Base-by-base conservation (phyloP, 2,888 invertebrate genomes). In the Lathronympha strigana region DNA sequence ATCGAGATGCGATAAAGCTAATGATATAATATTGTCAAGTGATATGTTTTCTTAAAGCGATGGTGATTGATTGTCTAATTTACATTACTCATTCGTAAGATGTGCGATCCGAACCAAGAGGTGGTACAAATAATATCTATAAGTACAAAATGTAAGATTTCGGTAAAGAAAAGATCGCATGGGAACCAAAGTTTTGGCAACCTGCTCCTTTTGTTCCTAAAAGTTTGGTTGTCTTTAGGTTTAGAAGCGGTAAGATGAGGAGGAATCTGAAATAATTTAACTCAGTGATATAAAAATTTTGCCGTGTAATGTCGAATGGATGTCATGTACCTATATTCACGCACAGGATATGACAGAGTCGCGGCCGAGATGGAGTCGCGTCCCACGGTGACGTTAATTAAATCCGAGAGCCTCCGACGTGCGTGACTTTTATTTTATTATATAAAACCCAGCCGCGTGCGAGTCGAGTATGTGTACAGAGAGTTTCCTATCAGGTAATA, bases 1-100 rank as follows among this genome's bases (percentile, higher is more conserved):
- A 63, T 57, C 55, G 55, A 40, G 62, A 19, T 1, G 23, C 19
- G 63, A 63, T 63, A 63, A 63, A 31, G 33, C 57, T 63, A 63
- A 63, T 63, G 63, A 50, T 50, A 47, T 45, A 31, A 53, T 63
- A 50, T 31, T 58, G 47, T 47, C 23, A 21, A 40, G 28, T 61
- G 9, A 28, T 38, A 23, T 47, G 8, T 47, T 31, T 33, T 19
- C 23, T 19, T 17, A 31, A 9, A 31, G 13, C 31, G 28, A 51
- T 15, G 11, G 15, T 28, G 31, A 50, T 17, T 50, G 31, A 28
- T 47, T 0, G n/a, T 25, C n/a, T 13, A 8, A 13, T 47, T 23
- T 47, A 25, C 1, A 13, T 45, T 21, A 19, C 45, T 11, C 6
- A 43, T 6, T 9, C 17, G 43, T 45, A n/a, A 13, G 4, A 25